Evolutionary conservation across 2,888 invertebrate species (phyloP).

Genomic region (Morpho helenor): DNA sequence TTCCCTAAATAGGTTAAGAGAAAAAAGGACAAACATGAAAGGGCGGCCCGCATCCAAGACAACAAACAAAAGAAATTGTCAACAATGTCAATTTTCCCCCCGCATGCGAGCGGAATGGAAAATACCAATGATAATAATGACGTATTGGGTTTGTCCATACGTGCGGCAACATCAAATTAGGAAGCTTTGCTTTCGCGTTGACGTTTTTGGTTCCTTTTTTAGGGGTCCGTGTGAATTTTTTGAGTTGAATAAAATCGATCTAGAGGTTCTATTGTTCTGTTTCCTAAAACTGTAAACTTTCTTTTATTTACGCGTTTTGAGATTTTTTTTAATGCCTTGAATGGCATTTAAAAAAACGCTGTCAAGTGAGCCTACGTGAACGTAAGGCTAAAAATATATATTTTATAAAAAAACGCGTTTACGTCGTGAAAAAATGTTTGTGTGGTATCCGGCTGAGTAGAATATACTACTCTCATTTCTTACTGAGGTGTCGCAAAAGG

Average conservation of each 20-base stretch:
- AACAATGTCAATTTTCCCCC: slow-evolving; percentile 37
- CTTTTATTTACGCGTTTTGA: background rate
- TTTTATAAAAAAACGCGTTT: too few species aligned
- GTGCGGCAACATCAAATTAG: slow-evolving; percentile 60
- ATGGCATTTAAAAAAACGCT: too few species aligned
- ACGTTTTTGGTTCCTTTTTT: slow-evolving; percentile 35
- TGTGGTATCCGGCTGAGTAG: too few species aligned
- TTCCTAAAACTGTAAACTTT: too few species aligned
- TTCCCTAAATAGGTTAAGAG: slow-evolving; percentile 23
- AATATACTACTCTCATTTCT: too few species aligned
- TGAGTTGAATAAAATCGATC: too few species aligned
- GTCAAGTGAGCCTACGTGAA: too few species aligned
- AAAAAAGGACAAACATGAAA: slow-evolving; percentile 25
- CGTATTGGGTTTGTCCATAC: slow-evolving; percentile 47
- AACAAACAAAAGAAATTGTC: slow-evolving; percentile 44
- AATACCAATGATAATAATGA: slow-evolving; percentile 55
- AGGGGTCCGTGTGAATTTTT: slow-evolving; percentile 29
- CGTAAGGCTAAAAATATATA: too few species aligned
- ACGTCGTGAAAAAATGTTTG: too few species aligned
- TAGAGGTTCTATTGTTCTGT: too few species aligned
- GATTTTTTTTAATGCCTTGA: background rate
- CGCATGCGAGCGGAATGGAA: slow-evolving; percentile 40
- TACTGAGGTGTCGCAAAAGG: too few species aligned
- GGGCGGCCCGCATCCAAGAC: slow-evolving; percentile 26
- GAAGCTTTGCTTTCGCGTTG: slow-evolving; percentile 48